phyloP scores from a whole-genome alignment of 2,113 vertebrate genomes.

The Cyprinodon tularosa region DNA sequence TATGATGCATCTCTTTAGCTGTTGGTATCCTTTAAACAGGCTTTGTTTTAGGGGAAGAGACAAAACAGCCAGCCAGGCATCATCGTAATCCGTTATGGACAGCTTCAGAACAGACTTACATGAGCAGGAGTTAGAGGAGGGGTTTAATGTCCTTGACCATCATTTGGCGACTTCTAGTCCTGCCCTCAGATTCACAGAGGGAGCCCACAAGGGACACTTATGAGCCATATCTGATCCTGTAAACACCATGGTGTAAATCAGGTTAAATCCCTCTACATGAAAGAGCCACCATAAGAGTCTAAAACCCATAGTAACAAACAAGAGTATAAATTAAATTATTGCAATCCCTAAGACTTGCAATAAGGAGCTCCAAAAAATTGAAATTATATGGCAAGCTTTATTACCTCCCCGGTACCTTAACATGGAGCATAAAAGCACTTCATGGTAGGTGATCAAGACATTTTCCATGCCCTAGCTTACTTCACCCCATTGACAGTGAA shows the following conservation, averaged over 20 bases:
- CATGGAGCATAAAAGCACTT: constrained; percentile 21
- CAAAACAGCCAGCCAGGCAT: constrained; percentile 58
- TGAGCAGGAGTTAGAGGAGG: constrained; percentile 53
- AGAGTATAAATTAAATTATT: constrained; percentile 22
- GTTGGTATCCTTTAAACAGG: constrained; percentile 36
- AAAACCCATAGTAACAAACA: constrained; percentile 30
- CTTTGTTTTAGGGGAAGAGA: constrained; percentile 33
- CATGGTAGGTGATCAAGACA: constrained; percentile 41
- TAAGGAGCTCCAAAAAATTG: constrained; percentile 6
- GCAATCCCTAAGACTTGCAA: constrained; percentile 24
- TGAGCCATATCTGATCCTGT: constrained; percentile 65
- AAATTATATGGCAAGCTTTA: constrained; percentile 20
- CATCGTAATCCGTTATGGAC: constrained; percentile 60
- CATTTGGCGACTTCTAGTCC: constrained; percentile 78
- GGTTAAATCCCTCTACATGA: constrained; percentile 56
- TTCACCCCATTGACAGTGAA: constrained; percentile 53
- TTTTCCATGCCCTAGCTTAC: constrained; percentile 52
- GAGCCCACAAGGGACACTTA: constrained; percentile 62
- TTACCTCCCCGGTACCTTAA: constrained; percentile 23
- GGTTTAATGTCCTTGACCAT: constrained; percentile 81
- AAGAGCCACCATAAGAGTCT: constrained; percentile 44
- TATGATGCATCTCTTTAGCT: constrained; percentile 43
- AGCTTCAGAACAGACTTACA: constrained; percentile 65
- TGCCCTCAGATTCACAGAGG: constrained; percentile 58
- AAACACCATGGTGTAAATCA: constrained; percentile 55